These are phyloP conservation scores for Homarus americanus DNA, from an alignment of 1,140 invertebrate genomes.

Conservation along the genomic window DNA sequence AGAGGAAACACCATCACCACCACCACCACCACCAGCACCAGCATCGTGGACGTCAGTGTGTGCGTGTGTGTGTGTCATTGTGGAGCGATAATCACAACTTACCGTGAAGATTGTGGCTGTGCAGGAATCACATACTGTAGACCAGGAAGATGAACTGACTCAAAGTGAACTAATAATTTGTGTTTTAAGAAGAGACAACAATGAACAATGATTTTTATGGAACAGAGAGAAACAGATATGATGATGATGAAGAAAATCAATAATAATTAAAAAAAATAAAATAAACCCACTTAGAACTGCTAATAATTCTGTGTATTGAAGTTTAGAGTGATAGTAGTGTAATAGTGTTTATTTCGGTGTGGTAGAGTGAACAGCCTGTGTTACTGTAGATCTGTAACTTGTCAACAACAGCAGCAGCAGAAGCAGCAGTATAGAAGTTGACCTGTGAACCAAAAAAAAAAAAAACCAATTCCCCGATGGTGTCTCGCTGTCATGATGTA, in stretches of 20 bases:
- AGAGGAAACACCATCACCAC: too few species aligned
- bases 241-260: too few species aligned
- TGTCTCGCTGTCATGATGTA: constrained; percentile 14
- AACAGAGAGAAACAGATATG: too few species aligned
- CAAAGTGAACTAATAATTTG: background rate
- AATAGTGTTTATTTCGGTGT: constrained; percentile 4
- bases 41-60: background rate
- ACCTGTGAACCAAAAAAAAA: background rate
- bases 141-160: background rate
- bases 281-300: constrained; percentile 1
- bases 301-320: constrained; percentile 17
- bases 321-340: constrained; percentile 6
- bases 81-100: background rate
- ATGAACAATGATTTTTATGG: background rate
- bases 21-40: background rate
- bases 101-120: background rate
- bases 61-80: background rate
- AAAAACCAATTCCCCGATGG: background rate
- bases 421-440: background rate
- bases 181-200: background rate
- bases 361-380: background rate
- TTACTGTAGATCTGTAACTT: background rate
- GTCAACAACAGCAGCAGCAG: constrained; percentile 8
- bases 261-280: background rate
- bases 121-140: constrained; percentile 1